These are phyloP conservation scores for Picus viridis DNA, from an alignment of 2,797 vertebrate genomes.

Conservation along the genomic window DNA sequence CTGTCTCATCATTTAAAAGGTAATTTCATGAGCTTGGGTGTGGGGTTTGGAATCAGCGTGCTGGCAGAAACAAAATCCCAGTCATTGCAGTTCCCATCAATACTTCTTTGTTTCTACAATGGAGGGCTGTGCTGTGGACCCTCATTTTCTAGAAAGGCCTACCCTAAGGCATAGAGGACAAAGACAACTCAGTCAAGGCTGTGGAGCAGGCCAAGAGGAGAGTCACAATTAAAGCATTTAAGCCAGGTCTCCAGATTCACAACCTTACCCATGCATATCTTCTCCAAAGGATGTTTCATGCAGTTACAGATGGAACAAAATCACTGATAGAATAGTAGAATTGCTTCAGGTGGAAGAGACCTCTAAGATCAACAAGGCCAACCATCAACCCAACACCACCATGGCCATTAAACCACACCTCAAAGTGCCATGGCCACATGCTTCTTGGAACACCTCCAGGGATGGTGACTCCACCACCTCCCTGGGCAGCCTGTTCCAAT, in stretches of 20 bases:
- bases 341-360: no score
- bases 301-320: not conserved
- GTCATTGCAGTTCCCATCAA: conserved; percentile 6
- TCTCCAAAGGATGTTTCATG: not conserved
- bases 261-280: not conserved
- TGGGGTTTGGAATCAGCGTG: not conserved
- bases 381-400: no score
- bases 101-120: conserved; percentile 3
- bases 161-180: not conserved
- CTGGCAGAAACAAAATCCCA: conserved; percentile 12
- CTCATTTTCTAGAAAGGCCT: not conserved
- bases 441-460: no score
- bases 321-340: no score
- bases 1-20: conserved; percentile 26
- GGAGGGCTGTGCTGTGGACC: not conserved
- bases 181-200: not conserved
- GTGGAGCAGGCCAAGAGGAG: not conserved
- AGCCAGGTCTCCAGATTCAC: not conserved
- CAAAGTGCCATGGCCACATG: no score
- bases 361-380: no score
- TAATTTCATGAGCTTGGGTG: conserved; percentile 30
- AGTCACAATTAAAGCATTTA: not conserved
- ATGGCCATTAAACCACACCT: no score
- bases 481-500: no score
- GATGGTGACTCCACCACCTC: no score